phyloP scores from a whole-genome alignment of 2,113 vertebrate species.

The Brevimyrus niger region DNA sequence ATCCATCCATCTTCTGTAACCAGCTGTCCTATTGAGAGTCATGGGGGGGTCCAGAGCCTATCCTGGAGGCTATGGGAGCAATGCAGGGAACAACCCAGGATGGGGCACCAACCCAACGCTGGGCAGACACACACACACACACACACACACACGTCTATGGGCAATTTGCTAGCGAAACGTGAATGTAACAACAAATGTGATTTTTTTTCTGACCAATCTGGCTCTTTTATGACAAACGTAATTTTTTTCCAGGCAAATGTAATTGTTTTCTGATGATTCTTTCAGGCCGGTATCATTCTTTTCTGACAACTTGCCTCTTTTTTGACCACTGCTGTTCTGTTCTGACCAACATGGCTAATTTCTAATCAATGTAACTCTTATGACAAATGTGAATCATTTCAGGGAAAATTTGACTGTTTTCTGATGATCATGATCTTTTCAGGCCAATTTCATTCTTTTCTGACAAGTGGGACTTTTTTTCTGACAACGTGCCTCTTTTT shows the following conservation, averaged over 20 bases:
- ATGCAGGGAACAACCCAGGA: no score
- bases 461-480: background rate
- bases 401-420: background rate
- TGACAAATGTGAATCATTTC: background rate
- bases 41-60: no score
- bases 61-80: no score
- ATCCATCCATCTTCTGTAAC: no score
- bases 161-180: background rate
- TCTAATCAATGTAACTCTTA: background rate
- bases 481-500: background rate
- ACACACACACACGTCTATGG: no score
- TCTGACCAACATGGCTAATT: background rate
- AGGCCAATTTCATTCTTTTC: background rate
- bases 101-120: no score
- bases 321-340: background rate
- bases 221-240: no score
- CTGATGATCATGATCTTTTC: background rate
- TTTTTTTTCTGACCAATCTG: background rate
- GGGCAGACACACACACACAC: no score
- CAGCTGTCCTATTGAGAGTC: no score
- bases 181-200: background rate
- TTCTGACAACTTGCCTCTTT: background rate
- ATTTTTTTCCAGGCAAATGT: no score
- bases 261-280: no score
- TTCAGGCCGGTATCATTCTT: no score